Base-by-base conservation (phyloP, 2,113 vertebrate genomes). In the Petrocephalus microphthalmus region DNA sequence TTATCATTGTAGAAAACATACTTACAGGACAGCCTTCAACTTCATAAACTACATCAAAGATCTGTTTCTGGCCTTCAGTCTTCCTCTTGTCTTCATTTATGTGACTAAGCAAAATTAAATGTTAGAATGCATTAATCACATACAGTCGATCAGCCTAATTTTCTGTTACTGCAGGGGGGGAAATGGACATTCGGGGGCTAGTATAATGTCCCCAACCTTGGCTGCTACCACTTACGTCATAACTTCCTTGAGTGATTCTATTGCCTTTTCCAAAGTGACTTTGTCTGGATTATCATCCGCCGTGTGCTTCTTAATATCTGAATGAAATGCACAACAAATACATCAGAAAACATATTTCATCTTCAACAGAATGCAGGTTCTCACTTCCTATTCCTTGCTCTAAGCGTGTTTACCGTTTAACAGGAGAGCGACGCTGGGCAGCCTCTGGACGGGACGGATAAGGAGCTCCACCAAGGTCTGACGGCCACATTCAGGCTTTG, bases 81-180 rank as follows among this genome's bases (percentile, higher is more conserved):
- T 99, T 99, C 88, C 98, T 97, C 94, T 99, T 99, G 94, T 99
- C 98, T 91, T 99, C 98, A 84, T 99, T 99, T 92, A 99, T 99
- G 91, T 99, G 98, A 53, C 98, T 99, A 91, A 84, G 88, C 6
- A 89, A 52, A 37, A 56, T 56, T 5, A 60, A 49, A 49, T 56
- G 49, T 17, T 49, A 17, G 20, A 49, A 89, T 54, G 87, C 33
- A 90, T 83, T 19, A 22, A 83, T 49, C 22, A 49, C 42, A 45
- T 15, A 49, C 7, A 83, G 10, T 8, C 11, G 10, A 29, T 6
- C 42, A 85, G 67, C 2, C 3, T 15, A 33, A 74, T 74, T 15
- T 0, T 37, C 29, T 74, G 37, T 37, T 42, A 74, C 71, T 37
- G 15, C 15, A 3, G 5, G 57, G 57, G 64, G n/a, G 60, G 25